These are phyloP conservation scores for Rhogogaster chlorosoma DNA, from an alignment of 2,888 invertebrate genomes.

Conservation along the genomic window DNA sequence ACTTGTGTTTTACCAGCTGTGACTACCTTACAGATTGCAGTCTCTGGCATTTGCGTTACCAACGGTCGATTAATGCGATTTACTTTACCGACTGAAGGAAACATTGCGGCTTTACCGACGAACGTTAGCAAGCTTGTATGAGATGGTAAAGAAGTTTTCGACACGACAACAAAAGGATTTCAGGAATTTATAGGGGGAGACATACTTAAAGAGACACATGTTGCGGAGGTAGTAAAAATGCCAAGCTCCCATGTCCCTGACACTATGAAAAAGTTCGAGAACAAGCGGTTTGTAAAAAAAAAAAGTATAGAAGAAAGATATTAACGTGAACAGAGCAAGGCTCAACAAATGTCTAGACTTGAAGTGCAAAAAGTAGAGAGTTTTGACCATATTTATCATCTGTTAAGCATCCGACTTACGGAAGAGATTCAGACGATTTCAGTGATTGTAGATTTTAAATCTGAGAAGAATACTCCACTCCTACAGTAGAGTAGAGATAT, in stretches of 20 bases:
- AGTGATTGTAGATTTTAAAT: background rate
- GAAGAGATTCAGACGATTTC: background rate
- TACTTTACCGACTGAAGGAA: background rate
- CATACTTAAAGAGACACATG: background rate
- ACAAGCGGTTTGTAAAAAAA: background rate
- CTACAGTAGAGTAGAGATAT: background rate
- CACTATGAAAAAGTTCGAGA: background rate
- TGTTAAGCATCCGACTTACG: background rate
- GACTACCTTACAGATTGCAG: background rate
- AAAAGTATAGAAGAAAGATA: background rate
- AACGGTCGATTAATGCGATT: background rate
- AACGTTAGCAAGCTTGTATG: background rate
- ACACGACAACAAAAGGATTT: background rate
- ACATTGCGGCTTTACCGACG: background rate
- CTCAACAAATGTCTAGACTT: conserved; percentile 41
- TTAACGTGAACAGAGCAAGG: conserved; percentile 15
- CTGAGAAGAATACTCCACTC: background rate
- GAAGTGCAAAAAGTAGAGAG: conserved; percentile 4
- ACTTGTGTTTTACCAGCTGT: background rate
- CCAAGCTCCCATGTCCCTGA: conserved; percentile 6
- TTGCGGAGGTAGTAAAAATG: background rate
- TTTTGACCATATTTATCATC: background rate
- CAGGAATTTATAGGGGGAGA: background rate
- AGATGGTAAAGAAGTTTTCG: background rate
- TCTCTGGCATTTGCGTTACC: background rate